phyloP scores from a whole-genome alignment of 1,140 invertebrate genomes.

The Sweltsa coloradensis region DNA sequence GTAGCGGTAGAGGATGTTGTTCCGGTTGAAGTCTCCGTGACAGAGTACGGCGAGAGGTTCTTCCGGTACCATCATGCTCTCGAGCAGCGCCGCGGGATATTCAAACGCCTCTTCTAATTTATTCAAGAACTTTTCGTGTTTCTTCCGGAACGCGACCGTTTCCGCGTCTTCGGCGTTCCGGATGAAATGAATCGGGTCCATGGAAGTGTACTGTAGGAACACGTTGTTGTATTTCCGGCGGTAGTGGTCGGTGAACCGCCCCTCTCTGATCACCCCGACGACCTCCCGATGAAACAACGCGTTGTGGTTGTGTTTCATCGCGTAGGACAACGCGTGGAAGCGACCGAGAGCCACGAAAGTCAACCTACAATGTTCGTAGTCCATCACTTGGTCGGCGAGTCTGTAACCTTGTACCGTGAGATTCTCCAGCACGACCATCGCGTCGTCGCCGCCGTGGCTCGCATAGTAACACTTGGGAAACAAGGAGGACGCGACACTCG shows the following conservation, averaged over 20 bases:
- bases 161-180: no score
- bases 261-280: not conserved
- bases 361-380: conserved; percentile 5
- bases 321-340: conserved; percentile 29
- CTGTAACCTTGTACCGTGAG: not conserved
- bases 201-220: no score
- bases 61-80: not conserved
- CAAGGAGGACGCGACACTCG: not conserved
- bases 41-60: conserved; percentile 27
- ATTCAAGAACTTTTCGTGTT: no score
- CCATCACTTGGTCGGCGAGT: not conserved
- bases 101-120: no score
- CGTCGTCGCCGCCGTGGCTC: not conserved
- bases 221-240: no score
- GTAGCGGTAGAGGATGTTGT: conserved; percentile 27
- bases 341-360: conserved; percentile 25
- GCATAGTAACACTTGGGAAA: conserved; percentile 5
- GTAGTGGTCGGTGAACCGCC: no score
- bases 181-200: no score
- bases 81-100: no score
- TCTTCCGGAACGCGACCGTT: no score
- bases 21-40: conserved; percentile 31
- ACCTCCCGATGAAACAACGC: not conserved
- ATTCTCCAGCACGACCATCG: conserved; percentile 2
- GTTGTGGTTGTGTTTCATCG: conserved; percentile 21